Base-by-base conservation (phyloP, 2,797 vertebrate genomes). In the Acestrorhynchus altus region DNA sequence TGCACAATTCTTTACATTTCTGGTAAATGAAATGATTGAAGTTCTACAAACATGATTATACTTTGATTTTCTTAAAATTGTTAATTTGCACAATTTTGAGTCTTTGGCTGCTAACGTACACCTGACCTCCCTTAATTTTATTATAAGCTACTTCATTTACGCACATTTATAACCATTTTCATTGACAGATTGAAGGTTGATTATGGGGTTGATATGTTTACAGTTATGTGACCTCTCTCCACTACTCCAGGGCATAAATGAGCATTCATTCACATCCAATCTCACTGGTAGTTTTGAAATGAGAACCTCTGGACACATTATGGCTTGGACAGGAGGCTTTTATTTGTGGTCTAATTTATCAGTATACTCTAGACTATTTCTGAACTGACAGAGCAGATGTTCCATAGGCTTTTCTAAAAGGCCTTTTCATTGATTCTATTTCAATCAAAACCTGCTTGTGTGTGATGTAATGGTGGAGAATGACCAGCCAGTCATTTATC, bases 401-500 rank as follows among this genome's bases (percentile, higher is more conserved):
- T 44, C 20, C 42, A 26, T 18, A 9, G n/a, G 6, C 67, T n/a
- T n/a, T n/a, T n/a, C n/a, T n/a, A n/a, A n/a, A n/a, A n/a, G 52
- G n/a, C 44, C 1, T n/a, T 18, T 16, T 8, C 15, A 13, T 7
- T 18, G 7, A 47, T n/a, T 39, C 28, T 47, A 18, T 44, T n/a
- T 40, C 18, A 26, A 18, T 26, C 26, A 51, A 69, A 73, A 72
- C 69, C 76, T 81, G 67, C 63, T 31, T 72, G 65, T 77, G 44
- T 66, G 28, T 61, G n/a, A n/a, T 6, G 18, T 59, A 67, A 6
- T 39, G 51, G 72, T 64, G 72, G 56, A 57, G 74, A 56, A 65
- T 64, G 75, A 81, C 76, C 72, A 80, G 47, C 71, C 68, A 81
- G 40, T 79, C 76, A 22, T 78, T 82, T 11, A 26, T 69, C 13